Evolutionary conservation across 2,888 invertebrate species (phyloP), one percentile per base, ranked within the genome.

Genomic region (Pseudanteris insignis): DNA sequence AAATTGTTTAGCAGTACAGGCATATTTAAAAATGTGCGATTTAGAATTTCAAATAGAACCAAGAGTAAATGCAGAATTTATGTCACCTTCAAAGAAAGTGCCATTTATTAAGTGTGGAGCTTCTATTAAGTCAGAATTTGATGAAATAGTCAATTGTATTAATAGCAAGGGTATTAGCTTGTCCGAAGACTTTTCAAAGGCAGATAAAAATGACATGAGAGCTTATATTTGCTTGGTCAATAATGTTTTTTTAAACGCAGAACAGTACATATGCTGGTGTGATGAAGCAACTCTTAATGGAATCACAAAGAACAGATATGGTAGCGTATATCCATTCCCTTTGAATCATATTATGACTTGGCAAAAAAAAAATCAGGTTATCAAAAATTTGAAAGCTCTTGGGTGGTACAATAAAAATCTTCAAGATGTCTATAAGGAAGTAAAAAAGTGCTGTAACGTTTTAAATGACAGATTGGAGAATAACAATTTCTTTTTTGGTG

Each of bases 241-340:
- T 51, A 90, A 91, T 72, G 91, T 96, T 0, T 83, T 98, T 41
- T 89, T 90, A 37, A 93, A 94, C 81, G 94, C 96, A 14, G 96
- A 97, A 88, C 83, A 91, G 12, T 96, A 93, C 79, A 85, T 96
- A 62, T 91, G 92, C 33, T 97, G 96, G 91, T 83, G 90, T 48
- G 91, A 95, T 75, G 84, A 87, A 37, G 85, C 86, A 37, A 94
- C 94, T 0, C 89, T 90, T 67, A 86, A 88, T 51, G 86, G 89
- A 58, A 89, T 95, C 1, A 97, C 97, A 0, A 88, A 88, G 58
- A 86, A 87, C 0, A 85, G 97, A 3, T 91, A 94, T 79, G 92
- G 95, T 0, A 91, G 91, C 0, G 92, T 93, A 1, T 94, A 93
- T 81, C 93, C 95, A 0, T 98, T 95, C 91, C 98, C 98, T 0